Evolutionary conservation across 1,140 invertebrate genomes (phyloP).

Genomic region (Nylanderia fulva): DNA sequence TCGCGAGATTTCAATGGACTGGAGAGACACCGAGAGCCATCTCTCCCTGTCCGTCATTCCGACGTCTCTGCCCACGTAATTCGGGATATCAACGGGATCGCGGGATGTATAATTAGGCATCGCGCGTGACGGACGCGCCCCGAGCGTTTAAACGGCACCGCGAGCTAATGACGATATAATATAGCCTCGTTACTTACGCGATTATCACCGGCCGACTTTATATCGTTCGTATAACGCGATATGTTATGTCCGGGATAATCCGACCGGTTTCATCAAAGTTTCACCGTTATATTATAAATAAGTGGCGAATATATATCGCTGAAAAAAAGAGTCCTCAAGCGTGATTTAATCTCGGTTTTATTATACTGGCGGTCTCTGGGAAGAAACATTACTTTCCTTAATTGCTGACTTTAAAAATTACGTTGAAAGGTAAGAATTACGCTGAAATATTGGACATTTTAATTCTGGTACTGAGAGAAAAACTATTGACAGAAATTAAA

Average conservation of each 20-base stretch:
- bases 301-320: neutral
- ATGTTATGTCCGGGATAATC: conserved; percentile 23
- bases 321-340: neutral
- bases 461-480: neutral
- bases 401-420: conserved; percentile 16
- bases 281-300: conserved; percentile 1
- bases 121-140: conserved; percentile 58
- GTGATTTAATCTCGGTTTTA: conserved; percentile 31
- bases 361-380: neutral
- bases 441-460: conserved; percentile 3
- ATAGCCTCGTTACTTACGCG: conserved; percentile 37
- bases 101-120: conserved; percentile 36
- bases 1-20: conserved; percentile 69
- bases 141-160: conserved; percentile 43
- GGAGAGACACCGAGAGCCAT: conserved; percentile 60
- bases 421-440: neutral
- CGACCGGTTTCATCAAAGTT: neutral
- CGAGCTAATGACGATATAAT: conserved; percentile 47
- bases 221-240: conserved; percentile 27
- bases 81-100: conserved; percentile 61
- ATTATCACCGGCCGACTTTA: conserved; percentile 41
- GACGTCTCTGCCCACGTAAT: conserved; percentile 74
- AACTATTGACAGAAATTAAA: neutral
- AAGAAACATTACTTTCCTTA: conserved; percentile 1
- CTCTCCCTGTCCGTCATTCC: conserved; percentile 63